A percentile compares a stretch with the other conserved stretches of the same genome.
Evolutionary conservation across 2,888 invertebrate genomes (phyloP).

Genomic region (Macaria liturata): DNA sequence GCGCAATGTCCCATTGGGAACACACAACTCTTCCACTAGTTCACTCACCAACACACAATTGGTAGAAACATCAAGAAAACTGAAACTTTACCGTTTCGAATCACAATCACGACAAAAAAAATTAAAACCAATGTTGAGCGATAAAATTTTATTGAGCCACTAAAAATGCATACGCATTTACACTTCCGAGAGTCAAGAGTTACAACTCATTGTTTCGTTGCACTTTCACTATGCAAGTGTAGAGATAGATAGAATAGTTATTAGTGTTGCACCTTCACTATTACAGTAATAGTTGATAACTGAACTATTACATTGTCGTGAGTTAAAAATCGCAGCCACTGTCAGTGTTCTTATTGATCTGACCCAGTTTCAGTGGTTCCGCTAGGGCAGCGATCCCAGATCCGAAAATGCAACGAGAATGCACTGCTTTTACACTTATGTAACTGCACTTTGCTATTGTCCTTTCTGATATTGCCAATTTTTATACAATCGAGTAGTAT

Average conservation of each 20-base stretch:
- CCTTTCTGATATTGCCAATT: no score
- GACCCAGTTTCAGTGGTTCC: slow-evolving; percentile 47
- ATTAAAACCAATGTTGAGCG: no score
- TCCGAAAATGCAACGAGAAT: slow-evolving; percentile 21
- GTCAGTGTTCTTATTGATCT: slow-evolving; percentile 48
- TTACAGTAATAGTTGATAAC: neutral
- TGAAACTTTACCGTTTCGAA: no score
- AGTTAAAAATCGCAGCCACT: slow-evolving; percentile 34
- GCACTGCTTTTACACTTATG: slow-evolving; percentile 16
- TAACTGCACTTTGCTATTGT: slow-evolving; percentile 1
- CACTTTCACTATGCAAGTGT: no score
- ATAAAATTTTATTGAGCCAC: no score
- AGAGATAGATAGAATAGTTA: no score
- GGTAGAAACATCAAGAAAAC: no score
- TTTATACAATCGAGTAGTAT: no score
- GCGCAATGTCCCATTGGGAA: slow-evolving; percentile 2
- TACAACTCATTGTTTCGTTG: no score
- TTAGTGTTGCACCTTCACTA: neutral
- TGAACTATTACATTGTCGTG: slow-evolving; percentile 14
- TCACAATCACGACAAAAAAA: no score
- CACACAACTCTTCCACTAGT: neutral
- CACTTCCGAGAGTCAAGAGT: no score
- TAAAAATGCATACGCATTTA: no score
- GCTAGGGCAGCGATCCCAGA: slow-evolving; percentile 20
- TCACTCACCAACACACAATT: neutral